A percentile compares a stretch with the other conserved stretches of the same genome.
These are phyloP conservation scores for Acanthacorydalis orientalis DNA, from an alignment of 2,888 invertebrate genomes.

Conservation along the genomic window DNA sequence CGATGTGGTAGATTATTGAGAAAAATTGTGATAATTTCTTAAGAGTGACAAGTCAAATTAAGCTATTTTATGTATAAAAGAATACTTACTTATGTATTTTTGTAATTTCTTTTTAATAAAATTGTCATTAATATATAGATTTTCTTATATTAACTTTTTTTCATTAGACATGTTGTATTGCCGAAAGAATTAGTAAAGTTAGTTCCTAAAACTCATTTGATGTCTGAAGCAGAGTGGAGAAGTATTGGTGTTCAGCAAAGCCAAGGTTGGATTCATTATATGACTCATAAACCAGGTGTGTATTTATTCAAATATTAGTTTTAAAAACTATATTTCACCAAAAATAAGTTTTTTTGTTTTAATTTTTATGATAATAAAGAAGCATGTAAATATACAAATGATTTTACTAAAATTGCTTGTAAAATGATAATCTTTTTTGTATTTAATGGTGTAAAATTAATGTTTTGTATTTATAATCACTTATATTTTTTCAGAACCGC, in stretches of 20 bases:
- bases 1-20: too few species aligned
- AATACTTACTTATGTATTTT: too few species aligned
- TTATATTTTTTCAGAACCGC: slow-evolving; percentile 54
- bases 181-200: slow-evolving; percentile 82
- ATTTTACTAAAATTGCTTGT: too few species aligned
- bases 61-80: too few species aligned
- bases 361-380: too few species aligned
- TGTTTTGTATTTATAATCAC: neutral
- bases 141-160: slow-evolving; percentile 6
- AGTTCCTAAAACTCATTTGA: slow-evolving; percentile 82
- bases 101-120: too few species aligned
- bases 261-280: slow-evolving; percentile 93
- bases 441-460: too few species aligned
- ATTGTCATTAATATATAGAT: too few species aligned
- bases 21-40: too few species aligned
- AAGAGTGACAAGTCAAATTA: too few species aligned
- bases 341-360: neutral
- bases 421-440: too few species aligned
- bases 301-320: slow-evolving; percentile 4
- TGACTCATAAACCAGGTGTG: slow-evolving; percentile 85
- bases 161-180: slow-evolving; percentile 76
- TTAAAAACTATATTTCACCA: neutral
- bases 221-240: slow-evolving; percentile 91
- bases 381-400: too few species aligned
- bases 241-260: slow-evolving; percentile 90